Evolutionary conservation across 2,113 vertebrate species (phyloP), one percentile per base, ranked within the genome.

Genomic region (Todiramphus chloris): DNA sequence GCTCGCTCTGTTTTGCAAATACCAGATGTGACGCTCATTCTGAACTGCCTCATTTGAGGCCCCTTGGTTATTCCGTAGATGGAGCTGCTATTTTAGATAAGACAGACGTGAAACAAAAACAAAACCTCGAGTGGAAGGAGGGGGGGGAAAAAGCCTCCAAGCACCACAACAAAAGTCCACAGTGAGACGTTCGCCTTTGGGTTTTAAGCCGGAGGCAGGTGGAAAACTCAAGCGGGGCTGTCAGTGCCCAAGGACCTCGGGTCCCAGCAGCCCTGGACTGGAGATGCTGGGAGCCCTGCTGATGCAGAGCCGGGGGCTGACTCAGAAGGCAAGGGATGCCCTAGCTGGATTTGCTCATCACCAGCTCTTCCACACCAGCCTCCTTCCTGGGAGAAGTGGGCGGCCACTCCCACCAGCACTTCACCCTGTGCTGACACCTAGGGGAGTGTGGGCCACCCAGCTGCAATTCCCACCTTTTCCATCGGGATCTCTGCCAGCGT

Each of bases 21-120:
- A 94, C 79, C 83, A 96, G 92, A 87, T 90, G 87, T 68, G 96
- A 83, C 0, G 33, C 83, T 96, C 93, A 91, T 85, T 87, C 73
- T 51, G 85, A 97, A 50, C 43, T 46, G 67, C 75, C 68, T 39
- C n/a, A 90, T 85, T 83, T 85, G 83, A 66, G 95, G 68, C 67
- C 81, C 69, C 62, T 91, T 82, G 72, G 92, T 96, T 94, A 95
- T 93, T 96, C 93, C 7, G 7, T 39, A 63, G 62, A 86, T 70
- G 48, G 68, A 96, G 90, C 72, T 93, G 90, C 92, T 95, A 84
- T 96, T 97, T 96, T 74, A 90, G 69, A 96, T 81, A 83, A 78
- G 67, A 77, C 78, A 93, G 81, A 91, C 30, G 0, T 1, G 28
- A 74, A 93, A 89, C 50, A 86, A 76, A 80, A 86, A 76, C 56